A percentile compares a stretch with the other conserved stretches of the same genome.
Conservation (phyloP, 2,113 vertebrate genomes). For the Chamaetylas fuelleborni region DNA sequence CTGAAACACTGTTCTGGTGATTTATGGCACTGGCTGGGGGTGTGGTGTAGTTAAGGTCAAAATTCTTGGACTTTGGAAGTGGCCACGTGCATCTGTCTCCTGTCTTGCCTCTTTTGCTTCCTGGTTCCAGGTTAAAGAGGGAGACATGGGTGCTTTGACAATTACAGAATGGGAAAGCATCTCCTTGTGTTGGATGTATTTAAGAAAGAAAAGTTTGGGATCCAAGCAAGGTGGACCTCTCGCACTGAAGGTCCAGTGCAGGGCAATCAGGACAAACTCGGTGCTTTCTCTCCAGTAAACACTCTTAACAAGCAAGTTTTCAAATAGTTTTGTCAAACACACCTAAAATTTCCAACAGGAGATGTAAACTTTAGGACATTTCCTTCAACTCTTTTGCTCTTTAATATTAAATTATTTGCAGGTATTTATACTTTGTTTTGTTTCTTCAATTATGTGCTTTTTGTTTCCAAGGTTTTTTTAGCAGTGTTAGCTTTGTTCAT, state of each 20-base stretch:
- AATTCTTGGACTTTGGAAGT: not conserved
- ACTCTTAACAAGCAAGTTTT: not conserved
- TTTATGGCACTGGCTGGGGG: not conserved
- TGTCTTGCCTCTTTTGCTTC: not conserved
- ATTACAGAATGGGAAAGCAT: not conserved
- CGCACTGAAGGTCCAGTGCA: not conserved
- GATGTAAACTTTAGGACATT: not conserved
- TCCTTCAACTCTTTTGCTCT: not conserved
- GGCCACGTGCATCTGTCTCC: not conserved
- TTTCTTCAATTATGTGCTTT: not conserved
- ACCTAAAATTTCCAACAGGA: not conserved
- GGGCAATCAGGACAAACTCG: not conserved
- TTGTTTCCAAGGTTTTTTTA: not conserved
- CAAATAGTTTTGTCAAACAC: not conserved
- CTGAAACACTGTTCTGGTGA: not conserved
- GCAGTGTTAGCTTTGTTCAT: not conserved
- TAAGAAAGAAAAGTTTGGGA: not conserved
- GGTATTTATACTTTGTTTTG: not conserved
- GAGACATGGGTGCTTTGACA: not conserved
- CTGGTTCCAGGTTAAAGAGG: not conserved
- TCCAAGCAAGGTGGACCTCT: not conserved
- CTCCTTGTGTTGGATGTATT: not conserved
- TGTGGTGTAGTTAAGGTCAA: not conserved
- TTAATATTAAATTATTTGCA: not conserved
- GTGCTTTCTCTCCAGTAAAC: not conserved